These are phyloP conservation scores for Nasalis larvatus DNA, from an alignment of 2,113 vertebrate species.

Conservation along the genomic window DNA sequence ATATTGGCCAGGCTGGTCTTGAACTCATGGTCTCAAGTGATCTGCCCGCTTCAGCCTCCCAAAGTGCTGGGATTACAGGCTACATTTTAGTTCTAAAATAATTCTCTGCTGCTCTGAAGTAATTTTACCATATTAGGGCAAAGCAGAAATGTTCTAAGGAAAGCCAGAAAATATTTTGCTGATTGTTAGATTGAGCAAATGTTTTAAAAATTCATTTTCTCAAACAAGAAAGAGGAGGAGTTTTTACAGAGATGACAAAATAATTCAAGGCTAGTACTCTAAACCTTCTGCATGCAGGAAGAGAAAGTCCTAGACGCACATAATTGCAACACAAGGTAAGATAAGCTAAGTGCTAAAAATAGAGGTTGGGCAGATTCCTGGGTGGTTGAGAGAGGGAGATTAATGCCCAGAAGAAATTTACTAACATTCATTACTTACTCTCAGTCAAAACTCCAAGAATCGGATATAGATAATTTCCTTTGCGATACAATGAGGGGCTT, in stretches of 20 bases:
- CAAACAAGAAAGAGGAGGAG: background rate
- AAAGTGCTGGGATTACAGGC: no score
- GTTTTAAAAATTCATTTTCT: background rate
- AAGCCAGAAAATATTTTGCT: background rate
- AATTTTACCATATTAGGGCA: background rate
- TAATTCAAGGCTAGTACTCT: background rate
- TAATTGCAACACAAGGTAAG: background rate
- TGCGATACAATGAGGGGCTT: background rate
- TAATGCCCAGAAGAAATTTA: background rate
- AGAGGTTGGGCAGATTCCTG: background rate
- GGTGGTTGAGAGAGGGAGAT: background rate
- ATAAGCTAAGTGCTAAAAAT: background rate
- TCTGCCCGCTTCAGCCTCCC: no score
- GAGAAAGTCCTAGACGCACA: background rate
- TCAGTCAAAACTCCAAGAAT: background rate
- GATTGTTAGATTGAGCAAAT: background rate
- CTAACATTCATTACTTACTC: background rate
- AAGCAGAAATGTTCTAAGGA: background rate
- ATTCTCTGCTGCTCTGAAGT: constrained; percentile 3
- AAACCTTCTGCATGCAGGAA: background rate
- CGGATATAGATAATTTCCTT: background rate
- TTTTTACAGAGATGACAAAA: background rate
- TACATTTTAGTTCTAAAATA: background rate
- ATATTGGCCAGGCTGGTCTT: no score
- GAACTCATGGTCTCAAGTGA: no score